Evolutionary conservation across 2,888 invertebrate genomes (phyloP), one percentile per base, ranked within the genome.

Genomic region (Synergus itoensis): DNA sequence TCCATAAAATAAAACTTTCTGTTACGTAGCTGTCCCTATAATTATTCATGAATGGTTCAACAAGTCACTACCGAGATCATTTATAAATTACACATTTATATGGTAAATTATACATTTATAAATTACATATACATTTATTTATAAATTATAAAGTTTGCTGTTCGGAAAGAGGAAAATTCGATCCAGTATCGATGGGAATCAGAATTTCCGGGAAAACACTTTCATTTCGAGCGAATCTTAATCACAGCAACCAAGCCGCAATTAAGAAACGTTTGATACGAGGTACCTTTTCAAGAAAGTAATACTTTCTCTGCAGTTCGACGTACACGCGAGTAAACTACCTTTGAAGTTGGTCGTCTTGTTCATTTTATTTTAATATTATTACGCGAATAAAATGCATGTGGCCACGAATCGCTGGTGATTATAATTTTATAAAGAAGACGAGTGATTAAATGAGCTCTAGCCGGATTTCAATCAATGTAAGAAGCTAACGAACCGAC

Each of bases 301-400:
- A 87, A 86, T 85, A 88, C 91, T 90, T 90, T 90, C 91, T 88
- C 90, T 86, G 64, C 62, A 86, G 85, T 87, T 88, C 48, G 36
- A 73, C 36, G 36, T 53, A 53, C 73, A 73, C 53, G 73, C 73
- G 48, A 69, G 28, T 28, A 36, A 73, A 28, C 8, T 73, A 48
- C 73, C 45, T 69, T 48, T 16, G 41, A 21, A 69, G 36, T 28
- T 3, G 36, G 69, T 69, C 48, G 48, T 53, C 16, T 28, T 53
- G 28, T 53, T 69, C 48, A 69, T 69, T 69, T 69, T 36, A 69
- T 48, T 69, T 69, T 53, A 69, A 69, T 28, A 28, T 28, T 69
- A 69, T 73, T 53, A 40, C 73, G 36, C 36, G 73, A 73, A 28
- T 53, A 18, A 73, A 73, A 36, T 36, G 53, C 53, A 73, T n/a